Percentiles rank a stretch among this genome's conserved stretches.
Conservation (phyloP, 2,113 vertebrate species). For the Suncus etruscus region DNA sequence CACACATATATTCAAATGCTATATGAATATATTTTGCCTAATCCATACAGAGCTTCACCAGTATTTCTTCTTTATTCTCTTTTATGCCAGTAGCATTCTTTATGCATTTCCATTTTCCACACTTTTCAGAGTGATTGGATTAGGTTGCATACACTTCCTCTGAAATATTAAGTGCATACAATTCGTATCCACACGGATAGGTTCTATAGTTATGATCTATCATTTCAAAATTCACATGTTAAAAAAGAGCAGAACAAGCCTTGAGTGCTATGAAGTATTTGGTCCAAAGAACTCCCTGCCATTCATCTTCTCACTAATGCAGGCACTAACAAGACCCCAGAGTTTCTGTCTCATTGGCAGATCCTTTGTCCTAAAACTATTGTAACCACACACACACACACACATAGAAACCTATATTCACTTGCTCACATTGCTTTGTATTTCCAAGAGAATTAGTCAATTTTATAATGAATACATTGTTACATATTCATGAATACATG, state of each 20-base stretch:
- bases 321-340: slow-evolving; percentile 81
- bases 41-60: slow-evolving; percentile 85
- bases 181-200: slow-evolving; percentile 82
- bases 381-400: slow-evolving; percentile 13
- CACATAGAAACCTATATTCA: not conserved
- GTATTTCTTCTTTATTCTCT: slow-evolving; percentile 89
- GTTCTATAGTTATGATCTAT: slow-evolving; percentile 89
- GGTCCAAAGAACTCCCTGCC: slow-evolving; percentile 79
- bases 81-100: slow-evolving; percentile 86
- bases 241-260: slow-evolving; percentile 83
- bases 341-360: slow-evolving; percentile 67
- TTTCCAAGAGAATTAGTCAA: not conserved
- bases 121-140: slow-evolving; percentile 90
- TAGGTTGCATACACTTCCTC: slow-evolving; percentile 85
- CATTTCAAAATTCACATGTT: slow-evolving; percentile 86
- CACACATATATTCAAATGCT: slow-evolving; percentile 86
- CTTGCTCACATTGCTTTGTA: not conserved
- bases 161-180: slow-evolving; percentile 90
- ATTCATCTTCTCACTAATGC: slow-evolving; percentile 86
- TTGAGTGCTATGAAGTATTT: slow-evolving; percentile 84
- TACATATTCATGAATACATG: not conserved
- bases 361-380: slow-evolving; percentile 66
- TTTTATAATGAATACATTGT: slow-evolving; percentile 1
- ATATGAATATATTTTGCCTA: slow-evolving; percentile 86
- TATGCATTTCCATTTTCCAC: slow-evolving; percentile 87